Base-by-base conservation (phyloP, 2,888 invertebrate species). In the Aphrophora alni region DNA sequence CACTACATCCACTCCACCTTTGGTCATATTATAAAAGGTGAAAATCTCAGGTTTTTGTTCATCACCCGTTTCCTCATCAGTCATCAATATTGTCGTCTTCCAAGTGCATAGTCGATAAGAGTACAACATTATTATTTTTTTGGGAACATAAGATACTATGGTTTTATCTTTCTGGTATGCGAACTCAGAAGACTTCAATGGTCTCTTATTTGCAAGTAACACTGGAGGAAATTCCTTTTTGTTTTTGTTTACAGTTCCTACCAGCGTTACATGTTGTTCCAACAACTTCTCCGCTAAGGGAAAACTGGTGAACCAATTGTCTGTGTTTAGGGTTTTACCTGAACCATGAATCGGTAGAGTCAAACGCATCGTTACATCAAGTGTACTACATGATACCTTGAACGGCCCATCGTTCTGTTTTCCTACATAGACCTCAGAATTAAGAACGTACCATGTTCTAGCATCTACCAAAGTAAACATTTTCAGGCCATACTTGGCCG, bases 21-120 rank as follows among this genome's bases (percentile, higher is more conserved):
- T 82, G 14, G 73, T 75, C n/a, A 74, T 68, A 44, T 82, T 82
- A 72, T 82, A 82, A 38, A 74, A 82, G 2, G 75, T 72, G 21
- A 82, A 76, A 24, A 82, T 82, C 73, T 82, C 80, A 27, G 81
- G 83, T 80, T 82, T 82, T 59, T 33, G 51, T n/a, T 73, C 71
- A n/a, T 78, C 78, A 17, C 70, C 69, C 5, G 69, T 82, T n/a
- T 38, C 44, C 26, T 51, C 24, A 70, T 77, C 75, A 38, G 75
- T 51, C 24, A 70, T 77, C 75, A 38, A 78, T 74, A 3, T n/a
- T 33, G 14, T 21, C 71, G 21, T 59, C 77, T 21, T 69, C 24
- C 74, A 81, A 72, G 77, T 82, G 82, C 80, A 81, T 82, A 68
- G 80, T 77, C 4, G 82, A 83, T 38, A 81, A 72, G 10, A 83